phyloP scores from a whole-genome alignment of 2,797 vertebrate genomes.

The Phalanger gymnotis region DNA sequence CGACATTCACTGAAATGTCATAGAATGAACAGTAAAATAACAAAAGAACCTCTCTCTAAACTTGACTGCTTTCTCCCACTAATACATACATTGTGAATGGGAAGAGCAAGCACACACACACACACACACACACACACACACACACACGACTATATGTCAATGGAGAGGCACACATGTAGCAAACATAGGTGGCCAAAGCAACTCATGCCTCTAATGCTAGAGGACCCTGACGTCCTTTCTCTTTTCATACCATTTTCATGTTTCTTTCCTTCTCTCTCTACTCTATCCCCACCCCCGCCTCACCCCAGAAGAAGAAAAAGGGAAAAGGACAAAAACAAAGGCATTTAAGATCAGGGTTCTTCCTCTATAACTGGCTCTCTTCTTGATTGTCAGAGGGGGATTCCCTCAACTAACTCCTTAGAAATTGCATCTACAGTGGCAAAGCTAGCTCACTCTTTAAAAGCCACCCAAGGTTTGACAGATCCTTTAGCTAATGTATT shows the following conservation, averaged over 20 bases:
- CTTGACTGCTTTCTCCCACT: neutral
- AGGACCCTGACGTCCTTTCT: neutral
- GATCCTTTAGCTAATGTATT: neutral
- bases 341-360: neutral
- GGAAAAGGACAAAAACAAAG: neutral
- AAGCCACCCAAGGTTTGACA: neutral
- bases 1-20: neutral
- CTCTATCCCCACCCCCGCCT: accelerated
- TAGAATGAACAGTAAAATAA: neutral
- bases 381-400: neutral
- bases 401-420: neutral
- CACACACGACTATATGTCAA: too few relatives aligned
- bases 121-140: too few relatives aligned
- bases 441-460: neutral
- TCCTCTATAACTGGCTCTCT: neutral
- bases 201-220: neutral
- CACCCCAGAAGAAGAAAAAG: neutral
- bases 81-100: neutral
- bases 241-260: neutral
- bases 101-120: neutral
- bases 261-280: neutral
- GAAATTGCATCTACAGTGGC: neutral
- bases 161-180: neutral
- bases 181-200: neutral
- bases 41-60: neutral